phyloP scores from a whole-genome alignment of 2,113 vertebrate species.

The Misgurnus mizolepis region DNA sequence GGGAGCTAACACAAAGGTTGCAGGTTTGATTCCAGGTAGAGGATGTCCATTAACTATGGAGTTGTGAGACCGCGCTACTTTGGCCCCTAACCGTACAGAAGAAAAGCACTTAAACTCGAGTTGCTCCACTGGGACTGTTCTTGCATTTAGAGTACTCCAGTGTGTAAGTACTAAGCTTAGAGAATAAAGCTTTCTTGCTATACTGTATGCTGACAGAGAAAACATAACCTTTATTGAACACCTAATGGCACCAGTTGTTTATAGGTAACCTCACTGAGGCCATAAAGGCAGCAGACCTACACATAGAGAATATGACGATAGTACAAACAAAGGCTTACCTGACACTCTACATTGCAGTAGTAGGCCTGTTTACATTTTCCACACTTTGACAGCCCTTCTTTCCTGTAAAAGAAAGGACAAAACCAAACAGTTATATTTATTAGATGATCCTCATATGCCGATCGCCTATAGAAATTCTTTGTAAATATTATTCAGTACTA shows the following conservation, averaged over 20 bases:
- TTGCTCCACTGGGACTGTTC: conserved; percentile 20
- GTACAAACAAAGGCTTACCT: conserved; percentile 76
- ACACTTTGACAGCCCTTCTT: conserved; percentile 92
- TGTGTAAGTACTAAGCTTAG: conserved; percentile 16
- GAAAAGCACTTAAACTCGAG: conserved; percentile 8
- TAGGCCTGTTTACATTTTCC: conserved; percentile 96
- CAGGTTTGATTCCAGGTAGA: not conserved
- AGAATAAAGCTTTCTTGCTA: not conserved
- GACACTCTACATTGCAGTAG: conserved; percentile 94
- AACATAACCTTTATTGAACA: not conserved
- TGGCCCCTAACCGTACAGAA: not conserved
- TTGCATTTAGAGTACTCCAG: conserved; percentile 17
- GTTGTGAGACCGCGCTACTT: not conserved
- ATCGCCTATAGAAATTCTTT: not conserved
- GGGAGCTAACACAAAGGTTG: not conserved
- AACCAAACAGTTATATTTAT: not conserved
- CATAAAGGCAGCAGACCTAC: not conserved
- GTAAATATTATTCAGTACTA: too few species aligned
- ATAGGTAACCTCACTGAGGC: too few species aligned
- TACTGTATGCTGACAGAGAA: conserved; percentile 12
- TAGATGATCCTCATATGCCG: not conserved
- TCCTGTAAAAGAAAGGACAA: conserved; percentile 78
- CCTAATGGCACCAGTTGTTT: not conserved
- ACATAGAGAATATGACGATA: not conserved
- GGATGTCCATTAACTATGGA: not conserved